A percentile compares a stretch with the other conserved stretches of the same genome.
phyloP scores from a whole-genome alignment of 2,797 vertebrate species.

The Eulemur mongoz region DNA sequence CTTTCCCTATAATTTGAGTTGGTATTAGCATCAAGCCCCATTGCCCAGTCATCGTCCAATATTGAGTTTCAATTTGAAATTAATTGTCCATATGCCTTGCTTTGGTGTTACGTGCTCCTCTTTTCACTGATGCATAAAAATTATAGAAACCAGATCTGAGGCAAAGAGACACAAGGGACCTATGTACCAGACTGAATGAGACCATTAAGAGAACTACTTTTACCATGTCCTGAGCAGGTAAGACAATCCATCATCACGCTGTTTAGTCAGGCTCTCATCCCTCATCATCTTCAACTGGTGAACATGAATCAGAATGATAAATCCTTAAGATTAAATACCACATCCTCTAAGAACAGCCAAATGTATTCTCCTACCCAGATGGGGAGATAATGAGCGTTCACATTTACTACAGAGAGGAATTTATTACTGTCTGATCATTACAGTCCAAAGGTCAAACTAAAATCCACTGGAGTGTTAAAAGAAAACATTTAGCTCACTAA shows the following conservation, averaged over 20 bases:
- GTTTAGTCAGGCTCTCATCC: background rate
- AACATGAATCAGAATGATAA: background rate
- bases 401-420: background rate
- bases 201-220: background rate
- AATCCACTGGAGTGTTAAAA: background rate
- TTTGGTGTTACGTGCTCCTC: background rate
- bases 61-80: constrained; percentile 3
- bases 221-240: background rate
- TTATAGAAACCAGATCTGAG: background rate
- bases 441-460: background rate
- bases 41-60: background rate
- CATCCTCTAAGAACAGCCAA: background rate
- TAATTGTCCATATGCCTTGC: background rate
- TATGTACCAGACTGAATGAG: background rate
- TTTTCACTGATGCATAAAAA: background rate
- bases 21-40: background rate
- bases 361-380: background rate
- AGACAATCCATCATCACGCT: background rate
- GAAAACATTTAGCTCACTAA: background rate
- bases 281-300: background rate
- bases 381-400: background rate
- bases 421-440: background rate
- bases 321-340: background rate
- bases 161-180: background rate
- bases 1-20: background rate